Evolutionary conservation across 1,140 invertebrate genomes (phyloP), one percentile per base, ranked within the genome.

Genomic region (Plodia interpunctella): DNA sequence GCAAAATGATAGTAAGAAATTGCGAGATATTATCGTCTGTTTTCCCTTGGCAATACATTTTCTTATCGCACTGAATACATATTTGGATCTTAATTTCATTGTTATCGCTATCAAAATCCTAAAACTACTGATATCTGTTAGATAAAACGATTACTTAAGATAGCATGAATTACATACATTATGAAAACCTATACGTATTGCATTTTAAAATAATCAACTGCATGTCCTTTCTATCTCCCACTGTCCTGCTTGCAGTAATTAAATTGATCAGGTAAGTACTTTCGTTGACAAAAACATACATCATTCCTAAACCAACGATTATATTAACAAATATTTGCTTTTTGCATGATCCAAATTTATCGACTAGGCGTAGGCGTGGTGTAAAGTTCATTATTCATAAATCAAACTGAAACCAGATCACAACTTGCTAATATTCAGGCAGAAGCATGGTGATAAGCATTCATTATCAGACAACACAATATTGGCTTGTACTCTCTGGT

Each of bases 51-150:
- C 57, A 59, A 59, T 53, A 53, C 49, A 35, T 57, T 32, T 49
- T 65, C 59, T 59, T 49, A 60, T 58, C 57, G 15, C 49, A 32
- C 21, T 25, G 51, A 54, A 54, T 53, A 32, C 15, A 51, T 53
- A 30, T 57, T 57, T 62, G 38, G 15, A 44, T 44, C 38, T 44
- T 44, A 44, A 44, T 44, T 44, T 17, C 38, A 38, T 44, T 44
- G 13, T 44, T 44, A 44, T 44, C 38, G 13, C n/a, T 44, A 44
- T 44, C 13, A 3, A 44, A 44, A 44, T 44, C 38, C n/a, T 15
- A 44, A 44, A 11, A 11, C 30, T 25, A 25, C 21, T 3, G 6
- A 25, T n/a, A n/a, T n/a, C 21, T 3, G 21, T 3, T 25, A 25
- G 6, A 3, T 3, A 25, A 25, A 25, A 25, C 21, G 21, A 6